Evolutionary conservation across 2,797 vertebrate genomes (phyloP).

Genomic region (Muscicapa comitata): DNA sequence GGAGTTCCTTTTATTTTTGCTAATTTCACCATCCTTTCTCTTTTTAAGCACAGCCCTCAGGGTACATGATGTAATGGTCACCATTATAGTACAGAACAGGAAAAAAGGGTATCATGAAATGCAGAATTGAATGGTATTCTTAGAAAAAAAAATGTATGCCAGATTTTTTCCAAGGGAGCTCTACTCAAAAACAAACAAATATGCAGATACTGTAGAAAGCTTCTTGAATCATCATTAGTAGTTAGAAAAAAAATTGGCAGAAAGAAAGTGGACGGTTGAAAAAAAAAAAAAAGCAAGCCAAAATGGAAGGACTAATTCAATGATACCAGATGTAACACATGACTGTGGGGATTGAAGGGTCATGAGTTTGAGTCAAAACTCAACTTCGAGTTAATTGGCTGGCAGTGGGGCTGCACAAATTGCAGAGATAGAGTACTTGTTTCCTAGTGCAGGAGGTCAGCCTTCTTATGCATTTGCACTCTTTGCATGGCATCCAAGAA

Average conservation of each 20-base stretch:
- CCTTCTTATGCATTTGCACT: conserved; percentile 38
- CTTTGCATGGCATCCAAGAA: conserved; percentile 53
- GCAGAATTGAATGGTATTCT: conserved; percentile 71
- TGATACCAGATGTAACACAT: conserved; percentile 65
- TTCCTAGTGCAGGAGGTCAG: conserved; percentile 47
- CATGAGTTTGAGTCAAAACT: conserved; percentile 76
- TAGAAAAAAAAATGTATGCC: conserved; percentile 71
- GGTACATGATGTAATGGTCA: conserved; percentile 77
- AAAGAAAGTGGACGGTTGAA: conserved; percentile 35
- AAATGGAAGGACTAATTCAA: conserved; percentile 65
- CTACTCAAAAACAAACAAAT: conserved; percentile 66
- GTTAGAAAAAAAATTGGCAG: conserved; percentile 42
- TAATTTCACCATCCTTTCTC: conserved; percentile 75
- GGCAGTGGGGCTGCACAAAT: conserved; percentile 62
- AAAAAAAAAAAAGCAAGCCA: conserved; percentile 32
- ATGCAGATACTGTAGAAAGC: conserved; percentile 66
- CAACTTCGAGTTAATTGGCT: conserved; percentile 76
- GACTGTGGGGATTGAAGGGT: conserved; percentile 65
- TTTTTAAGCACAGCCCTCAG: conserved; percentile 71
- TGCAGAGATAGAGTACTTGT: conserved; percentile 63
- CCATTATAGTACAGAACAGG: conserved; percentile 61
- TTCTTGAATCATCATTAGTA: conserved; percentile 63
- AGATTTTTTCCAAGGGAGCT: conserved; percentile 62
- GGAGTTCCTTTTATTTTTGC: conserved; percentile 75
- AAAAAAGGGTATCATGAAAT: conserved; percentile 72